Conservation (phyloP, 2,113 vertebrate genomes). For the Phasianus colchicus region DNA sequence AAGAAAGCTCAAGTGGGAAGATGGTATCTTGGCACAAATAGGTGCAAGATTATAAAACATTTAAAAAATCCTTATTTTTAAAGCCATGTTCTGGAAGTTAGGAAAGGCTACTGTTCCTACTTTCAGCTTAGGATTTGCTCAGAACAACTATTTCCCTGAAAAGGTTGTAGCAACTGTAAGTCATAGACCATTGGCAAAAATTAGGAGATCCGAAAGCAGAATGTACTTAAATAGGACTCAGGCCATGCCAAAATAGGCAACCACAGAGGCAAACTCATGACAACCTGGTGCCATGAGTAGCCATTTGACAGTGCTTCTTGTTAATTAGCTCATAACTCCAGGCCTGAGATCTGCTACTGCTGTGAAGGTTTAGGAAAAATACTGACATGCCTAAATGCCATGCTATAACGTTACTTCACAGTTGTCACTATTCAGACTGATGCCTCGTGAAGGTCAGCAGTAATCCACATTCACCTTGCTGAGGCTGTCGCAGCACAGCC, state of each 20-base stretch:
- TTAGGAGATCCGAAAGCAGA: background rate
- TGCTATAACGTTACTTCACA: background rate
- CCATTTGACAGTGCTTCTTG: background rate
- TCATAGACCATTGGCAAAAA: background rate
- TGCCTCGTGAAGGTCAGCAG: background rate
- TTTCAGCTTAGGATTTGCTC: background rate
- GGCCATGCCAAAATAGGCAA: background rate
- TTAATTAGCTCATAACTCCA: background rate
- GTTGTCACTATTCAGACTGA: background rate
- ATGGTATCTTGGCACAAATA: background rate
- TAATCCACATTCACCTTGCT: background rate
- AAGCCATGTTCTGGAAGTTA: background rate
- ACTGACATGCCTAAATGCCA: background rate
- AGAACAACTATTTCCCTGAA: background rate
- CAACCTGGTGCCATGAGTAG: fast-evolving
- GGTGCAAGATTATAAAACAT: background rate
- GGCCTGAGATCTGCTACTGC: background rate
- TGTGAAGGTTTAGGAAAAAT: background rate
- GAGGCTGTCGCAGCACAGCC: background rate
- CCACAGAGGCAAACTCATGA: background rate
- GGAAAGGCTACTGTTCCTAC: background rate
- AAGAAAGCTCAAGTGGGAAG: background rate
- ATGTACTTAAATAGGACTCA: background rate
- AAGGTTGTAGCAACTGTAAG: background rate
- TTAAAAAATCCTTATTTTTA: background rate